Base-by-base conservation (phyloP, 2,888 invertebrate species). In the Rhodophaea formosa region DNA sequence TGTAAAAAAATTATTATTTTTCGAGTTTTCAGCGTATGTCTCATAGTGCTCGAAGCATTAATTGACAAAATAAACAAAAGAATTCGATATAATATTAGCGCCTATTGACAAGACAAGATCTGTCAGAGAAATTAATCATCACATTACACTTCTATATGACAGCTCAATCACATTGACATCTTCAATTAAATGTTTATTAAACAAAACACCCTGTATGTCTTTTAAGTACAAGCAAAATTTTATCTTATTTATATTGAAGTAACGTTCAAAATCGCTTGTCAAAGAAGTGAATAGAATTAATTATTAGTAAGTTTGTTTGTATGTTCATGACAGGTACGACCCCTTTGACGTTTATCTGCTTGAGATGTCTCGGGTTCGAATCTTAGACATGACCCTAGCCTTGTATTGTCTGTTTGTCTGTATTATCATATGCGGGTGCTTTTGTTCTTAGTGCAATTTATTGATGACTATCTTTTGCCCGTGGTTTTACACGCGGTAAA, bases 301-400 rank as follows among this genome's bases (percentile, higher is more conserved):
- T 51, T 51, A 51, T 35, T 16, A 32, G 14, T n/a, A 55, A 55
- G 32, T 45, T 32, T 51, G 32, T 45, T 32, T 51, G 51, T 51
- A 35, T 51, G 51, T 51, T 35, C 17, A 35, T 51, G 51, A 51
- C 51, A 51, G 32, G 15, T 51, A 35, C 49, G 35, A 32, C 32
- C 49, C 49, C 49, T 35, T 35, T 51, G 49, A 32, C 49, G 49
- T 32, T 51, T 51, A 35, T 51, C 51, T 51, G 35, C 35, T 17
- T 51, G 39, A 16, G 32, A 35, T 35, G 51, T 51, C 51, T 51
- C n/a, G 16, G 35, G 35, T 51, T 47, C 17, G 35, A 51, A 16
- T 35, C 35, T 35, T 8, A 8, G 16, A 35, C n/a, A 12, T 39
- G n/a, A 15, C 35, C 46, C 46, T 7, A 23, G 5, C 12, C 12